Evolutionary conservation across 2,888 invertebrate genomes (phyloP), one percentile per base, ranked within the genome.

Genomic region (Anodontia alba): DNA sequence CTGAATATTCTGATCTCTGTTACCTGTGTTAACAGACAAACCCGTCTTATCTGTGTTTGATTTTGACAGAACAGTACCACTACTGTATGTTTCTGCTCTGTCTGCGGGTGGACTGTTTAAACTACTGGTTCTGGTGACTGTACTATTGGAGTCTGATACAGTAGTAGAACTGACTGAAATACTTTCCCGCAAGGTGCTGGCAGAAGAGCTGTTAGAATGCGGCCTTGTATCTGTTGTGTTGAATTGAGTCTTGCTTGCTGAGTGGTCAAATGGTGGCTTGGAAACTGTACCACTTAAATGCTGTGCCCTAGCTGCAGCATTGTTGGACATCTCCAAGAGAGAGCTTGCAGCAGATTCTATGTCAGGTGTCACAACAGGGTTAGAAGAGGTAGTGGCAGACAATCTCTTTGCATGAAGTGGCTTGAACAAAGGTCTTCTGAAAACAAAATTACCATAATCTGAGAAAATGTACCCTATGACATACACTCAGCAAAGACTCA

Each of bases 291-390:
- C 17, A 17, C n/a, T 46, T 20, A 17, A 46, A 2, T 46, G 29
- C 33, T 33, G 5, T 17, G 23, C 20, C 33, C 62, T 62, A 1
- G 62, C 62, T 17, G 62, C 62, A 2, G 62, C 62, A 62, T 62
- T 62, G 33, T 2, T n/a, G 5, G 62, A 62, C 62, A 62, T 62
- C 20, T 62, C 62, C 31, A 62, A 17, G 1, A 62, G 23, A n/a
- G 62, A 62, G 23, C 33, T 33, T 3, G 62, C 62, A 33, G 62
- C 62, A 33, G 62, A 62, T 62, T 62, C 62, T 33, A 62, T 33
- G 23, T 62, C 62, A 17, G 62, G 62, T 26, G 33, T 62, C 20
- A 62, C 62, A 5, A 33, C 33, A 10, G 12, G 62, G 20, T 8
- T 33, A 3, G 62, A 62, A 62, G 62, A 62, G 33, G 8, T 17